Base-by-base conservation (phyloP, 2,113 vertebrate genomes). In the Microtus ochrogaster region DNA sequence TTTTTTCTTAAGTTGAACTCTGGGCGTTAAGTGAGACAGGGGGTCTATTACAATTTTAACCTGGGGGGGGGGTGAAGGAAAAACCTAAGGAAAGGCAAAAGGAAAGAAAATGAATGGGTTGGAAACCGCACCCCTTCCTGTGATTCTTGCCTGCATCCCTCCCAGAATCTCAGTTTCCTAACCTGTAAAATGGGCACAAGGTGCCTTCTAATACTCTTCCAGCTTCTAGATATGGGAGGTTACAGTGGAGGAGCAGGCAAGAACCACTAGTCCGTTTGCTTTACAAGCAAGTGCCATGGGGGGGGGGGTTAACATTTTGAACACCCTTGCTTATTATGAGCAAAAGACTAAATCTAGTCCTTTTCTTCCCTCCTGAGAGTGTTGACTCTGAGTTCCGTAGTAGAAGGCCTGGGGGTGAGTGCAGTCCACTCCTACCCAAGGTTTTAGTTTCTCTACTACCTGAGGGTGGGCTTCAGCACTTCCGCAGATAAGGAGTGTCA, bases 121-220 rank as follows among this genome's bases (percentile, higher is more conserved):
- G 61, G 22, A 92, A 91, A 44, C 30, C 10, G n/a, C 36, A 13
- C 7, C 36, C 39, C 26, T 24, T 47, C 28, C 68, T 16, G 9
- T 3, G 3, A 28, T 76, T 94, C 28, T 79, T 89, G 41, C 16
- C 72, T 5, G 19, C 44, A 39, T 74, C 74, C 39, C 47, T 89
- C 36, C 55, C 33, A 30, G 28, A 92, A n/a, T 30, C 91, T 97
- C 94, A 70, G 12, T 91, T 85, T 94, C 8, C 83, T 87, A 22
- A 39, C 66, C 95, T 89, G 92, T 79, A 79, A 92, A 94, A 77
- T 52, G 77, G 73, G 63, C 79, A 14, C 65, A 28, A 39, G 24
- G 22, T 89, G 30, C 44, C 12, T 5, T 66, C 39, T 36, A 65
- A 83, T 44, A 83, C 47, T 39, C 28, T 52, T 49, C n/a, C 47